phyloP scores from a whole-genome alignment of 1,140 invertebrate species.

The Melanaphis sacchari region DNA sequence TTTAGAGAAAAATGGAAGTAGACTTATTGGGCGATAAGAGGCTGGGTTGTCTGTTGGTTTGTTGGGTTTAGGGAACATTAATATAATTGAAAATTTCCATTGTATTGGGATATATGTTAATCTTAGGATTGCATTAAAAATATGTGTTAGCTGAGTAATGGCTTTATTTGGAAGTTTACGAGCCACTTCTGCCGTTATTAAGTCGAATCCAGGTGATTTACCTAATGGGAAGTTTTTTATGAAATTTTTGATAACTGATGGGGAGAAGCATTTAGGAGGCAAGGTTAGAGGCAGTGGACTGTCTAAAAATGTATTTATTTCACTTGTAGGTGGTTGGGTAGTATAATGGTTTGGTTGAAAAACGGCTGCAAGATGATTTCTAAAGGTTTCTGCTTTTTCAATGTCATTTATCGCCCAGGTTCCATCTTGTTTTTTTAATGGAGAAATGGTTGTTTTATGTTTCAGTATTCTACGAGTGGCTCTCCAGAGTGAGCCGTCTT shows the following conservation, averaged over 20 bases:
- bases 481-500: background rate
- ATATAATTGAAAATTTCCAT: conserved; percentile 63
- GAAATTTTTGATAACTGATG: background rate
- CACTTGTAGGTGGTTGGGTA: too few species aligned
- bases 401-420: background rate
- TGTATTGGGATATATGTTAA: conserved; percentile 45
- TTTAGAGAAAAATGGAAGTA: conserved; percentile 62
- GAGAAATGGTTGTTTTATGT: background rate
- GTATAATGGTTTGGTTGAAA: too few species aligned
- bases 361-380: too few species aligned
- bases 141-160: background rate
- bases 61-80: conserved; percentile 61
- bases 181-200: conserved; percentile 28
- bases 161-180: conserved; percentile 22
- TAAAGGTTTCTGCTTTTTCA: background rate
- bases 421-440: background rate
- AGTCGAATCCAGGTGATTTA: conserved; percentile 40
- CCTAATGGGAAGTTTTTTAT: background rate
- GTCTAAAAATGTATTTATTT: too few species aligned
- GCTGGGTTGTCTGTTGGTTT: conserved; percentile 61
- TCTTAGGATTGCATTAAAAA: conserved; percentile 46
- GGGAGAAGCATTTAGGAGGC: background rate
- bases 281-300: background rate
- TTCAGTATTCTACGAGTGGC: background rate
- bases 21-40: conserved; percentile 63